Base-by-base conservation (phyloP, 1,140 invertebrate genomes). In the Pinna nobilis region DNA sequence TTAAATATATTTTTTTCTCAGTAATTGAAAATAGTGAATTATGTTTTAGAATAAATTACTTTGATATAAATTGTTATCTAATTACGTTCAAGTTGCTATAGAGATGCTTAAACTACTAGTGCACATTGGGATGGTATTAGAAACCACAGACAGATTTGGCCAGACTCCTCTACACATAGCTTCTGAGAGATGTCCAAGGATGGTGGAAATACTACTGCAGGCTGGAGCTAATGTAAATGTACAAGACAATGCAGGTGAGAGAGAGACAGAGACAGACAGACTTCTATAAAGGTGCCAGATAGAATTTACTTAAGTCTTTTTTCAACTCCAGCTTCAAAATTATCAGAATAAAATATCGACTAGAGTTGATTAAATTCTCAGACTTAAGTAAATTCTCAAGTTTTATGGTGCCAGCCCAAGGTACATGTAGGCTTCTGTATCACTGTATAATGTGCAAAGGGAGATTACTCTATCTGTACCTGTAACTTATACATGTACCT, bases 181-280 rank as follows among this genome's bases (percentile, higher is more conserved):
- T 15, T 55, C 70, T 2, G 37, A 57, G n/a, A 50, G n/a, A 23
- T 76, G 68, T 1, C 50, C 70, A 3, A 18, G 55, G 9, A 60
- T 35, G 53, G 70, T 80, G 11, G 53, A 60, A 50, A 61, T 76
- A 2, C 59, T 84, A 15, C 55, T 84, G n/a, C 78, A 81, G 33
- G 75, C 64, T 33, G 82, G 81, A n/a, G 76, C 77, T 47, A 47
- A 44, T 20, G 61, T 81, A 20, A 77, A 84, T 60, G 28, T 64
- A 13, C 78, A 81, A 35, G 82, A 84, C 66, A 81, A 82, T 72
- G 79, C 77, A 60, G 82, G 82, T 84, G 70, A 47, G 13, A 7
- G n/a, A n/a, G n/a, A n/a, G n/a, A n/a, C n/a, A n/a, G n/a, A n/a
- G n/a, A n/a, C n/a, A n/a, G n/a, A n/a, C n/a, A n/a, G n/a, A n/a